Evolutionary conservation across 1,140 invertebrate genomes (phyloP).

Genomic region (Pogonognathellus flavescens): DNA sequence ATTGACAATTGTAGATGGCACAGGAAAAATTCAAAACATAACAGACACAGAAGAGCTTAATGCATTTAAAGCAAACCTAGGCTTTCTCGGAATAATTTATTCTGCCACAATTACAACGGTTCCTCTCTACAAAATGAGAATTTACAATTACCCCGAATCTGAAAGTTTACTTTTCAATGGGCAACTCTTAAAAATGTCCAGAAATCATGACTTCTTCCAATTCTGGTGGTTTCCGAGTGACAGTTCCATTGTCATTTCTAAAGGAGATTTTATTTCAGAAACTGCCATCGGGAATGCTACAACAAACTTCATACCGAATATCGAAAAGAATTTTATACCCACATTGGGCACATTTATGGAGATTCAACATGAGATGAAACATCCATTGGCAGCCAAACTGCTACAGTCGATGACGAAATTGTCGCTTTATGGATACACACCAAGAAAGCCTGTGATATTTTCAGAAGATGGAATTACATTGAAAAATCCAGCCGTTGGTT

Average conservation of each 20-base stretch:
- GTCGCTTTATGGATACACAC: slow-evolving; percentile 42
- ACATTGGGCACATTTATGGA: not conserved
- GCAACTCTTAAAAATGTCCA: slow-evolving; percentile 16
- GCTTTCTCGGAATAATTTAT: slow-evolving; percentile 58
- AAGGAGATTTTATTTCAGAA: not conserved
- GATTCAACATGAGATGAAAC: not conserved
- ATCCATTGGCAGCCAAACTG: not conserved
- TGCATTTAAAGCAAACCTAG: slow-evolving; percentile 58
- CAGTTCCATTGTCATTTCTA: slow-evolving; percentile 20
- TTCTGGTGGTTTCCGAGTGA: slow-evolving; percentile 56
- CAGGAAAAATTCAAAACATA: slow-evolving; percentile 38
- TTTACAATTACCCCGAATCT: slow-evolving; percentile 31
- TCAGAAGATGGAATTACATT: slow-evolving; percentile 52
- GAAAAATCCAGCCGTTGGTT: slow-evolving; percentile 58
- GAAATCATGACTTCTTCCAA: slow-evolving; percentile 52
- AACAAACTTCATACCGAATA: slow-evolving; percentile 45
- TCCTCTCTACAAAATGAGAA: slow-evolving; percentile 57
- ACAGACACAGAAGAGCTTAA: slow-evolving; percentile 15
- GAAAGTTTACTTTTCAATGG: slow-evolving; percentile 57
- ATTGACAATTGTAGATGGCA: slow-evolving; percentile 56
- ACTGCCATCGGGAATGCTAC: slow-evolving; percentile 33
- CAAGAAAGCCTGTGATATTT: slow-evolving; percentile 49
- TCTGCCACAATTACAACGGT: slow-evolving; percentile 57
- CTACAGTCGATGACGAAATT: slow-evolving; percentile 36
- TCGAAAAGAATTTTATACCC: slow-evolving; percentile 37